Evolutionary conservation across 2,797 vertebrate genomes (phyloP), one percentile per base, ranked within the genome.

Genomic region (Paramormyrops hopkinsi): DNA sequence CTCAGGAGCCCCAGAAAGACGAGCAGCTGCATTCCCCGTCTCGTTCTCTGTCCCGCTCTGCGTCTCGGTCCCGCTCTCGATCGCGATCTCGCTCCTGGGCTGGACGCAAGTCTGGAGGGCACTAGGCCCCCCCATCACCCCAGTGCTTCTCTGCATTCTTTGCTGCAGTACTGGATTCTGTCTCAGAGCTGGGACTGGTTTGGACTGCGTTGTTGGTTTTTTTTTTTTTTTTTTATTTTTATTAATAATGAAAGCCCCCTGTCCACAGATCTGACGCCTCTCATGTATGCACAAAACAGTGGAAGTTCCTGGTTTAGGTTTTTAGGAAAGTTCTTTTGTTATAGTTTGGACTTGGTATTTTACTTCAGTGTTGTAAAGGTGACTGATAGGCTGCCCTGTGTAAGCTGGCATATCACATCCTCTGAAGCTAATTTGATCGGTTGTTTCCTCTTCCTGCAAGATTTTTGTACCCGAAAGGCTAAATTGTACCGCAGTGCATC

Each of bases 31-130:
- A 96, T 93, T 98, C 97, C 88, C 97, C 96, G 86, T 98, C 97
- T 46, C 82, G 82, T 6, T 79, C 73, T 2, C 33, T 17, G 93
- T 98, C 98, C 88, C 97, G 82, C 41, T 82, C 76, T 3, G 76
- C 41, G 93, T 98, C 98, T 88, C 97, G 82, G 3, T 84, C 82
- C 48, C 82, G 94, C 0, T 95, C 97, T 37, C 97, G 97, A 88
- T 99, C 97, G 17, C 96, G 97, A 91, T 99, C 98, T 48, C 94
- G 97, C 90, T 99, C 98, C 88, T 98, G 97, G 97, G 97, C 97
- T 91, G 98, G 97, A 92, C 97, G 96, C 93, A 98, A 98, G 93
- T 98, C 97, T 91, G 97, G 97, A 93, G 97, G 97, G 92, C 98
- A 97, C 95, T 98, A 96, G 54, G 54, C 6, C 19, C 41, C 19